Percentiles rank a stretch among this genome's conserved stretches.
These are phyloP conservation scores for Esperia sulphurella DNA, from an alignment of 2,888 invertebrate species.

Conservation along the genomic window DNA sequence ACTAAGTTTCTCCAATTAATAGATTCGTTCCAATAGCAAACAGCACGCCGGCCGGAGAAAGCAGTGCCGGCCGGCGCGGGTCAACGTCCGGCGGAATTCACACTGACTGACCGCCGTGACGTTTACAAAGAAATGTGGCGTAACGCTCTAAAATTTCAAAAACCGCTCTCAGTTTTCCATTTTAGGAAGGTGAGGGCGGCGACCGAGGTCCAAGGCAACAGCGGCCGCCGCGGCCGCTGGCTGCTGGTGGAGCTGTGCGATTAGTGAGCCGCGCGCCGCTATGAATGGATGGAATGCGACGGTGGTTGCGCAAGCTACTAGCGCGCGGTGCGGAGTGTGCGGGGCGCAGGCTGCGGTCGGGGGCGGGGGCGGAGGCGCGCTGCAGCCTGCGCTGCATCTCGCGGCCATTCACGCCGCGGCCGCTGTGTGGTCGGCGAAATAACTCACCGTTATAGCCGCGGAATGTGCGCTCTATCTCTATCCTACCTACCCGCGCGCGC, in stretches of 20 bases:
- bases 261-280: constrained; percentile 29
- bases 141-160: constrained; percentile 73
- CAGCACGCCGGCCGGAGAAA: constrained; percentile 61
- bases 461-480: constrained; percentile 72
- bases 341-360: constrained; percentile 14
- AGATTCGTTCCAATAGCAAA: constrained; percentile 79
- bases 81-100: constrained; percentile 73
- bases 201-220: constrained; percentile 26
- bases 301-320: constrained; percentile 72
- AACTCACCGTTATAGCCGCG: constrained; percentile 74
- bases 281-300: constrained; percentile 79
- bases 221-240: background rate
- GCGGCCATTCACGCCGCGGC: constrained; percentile 65
- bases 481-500: constrained; percentile 30
- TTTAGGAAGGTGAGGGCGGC: constrained; percentile 37
- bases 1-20: constrained; percentile 79
- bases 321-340: constrained; percentile 28
- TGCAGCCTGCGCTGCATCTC: constrained; percentile 60
- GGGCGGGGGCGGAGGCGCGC: constrained; percentile 26
- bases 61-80: constrained; percentile 58
- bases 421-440: constrained; percentile 66
- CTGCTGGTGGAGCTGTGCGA: constrained; percentile 6
- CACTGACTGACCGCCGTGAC: constrained; percentile 66
- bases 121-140: constrained; percentile 73
- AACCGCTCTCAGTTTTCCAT: constrained; percentile 58